These are phyloP conservation scores for Pao palembangensis DNA, from an alignment of 2,113 vertebrate species.

Conservation along the genomic window DNA sequence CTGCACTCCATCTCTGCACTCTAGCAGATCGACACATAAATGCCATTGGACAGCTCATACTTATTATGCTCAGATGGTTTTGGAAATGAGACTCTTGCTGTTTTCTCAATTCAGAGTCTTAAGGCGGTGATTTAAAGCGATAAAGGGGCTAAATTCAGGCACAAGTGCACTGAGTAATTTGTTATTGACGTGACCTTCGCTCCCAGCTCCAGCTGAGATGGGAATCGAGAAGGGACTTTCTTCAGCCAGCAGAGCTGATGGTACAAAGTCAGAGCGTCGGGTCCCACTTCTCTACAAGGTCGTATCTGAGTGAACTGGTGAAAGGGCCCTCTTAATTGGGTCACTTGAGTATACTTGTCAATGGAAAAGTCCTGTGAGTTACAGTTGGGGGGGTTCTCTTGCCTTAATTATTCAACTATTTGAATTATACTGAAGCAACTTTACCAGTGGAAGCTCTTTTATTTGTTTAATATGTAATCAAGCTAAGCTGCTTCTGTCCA, in stretches of 20 bases:
- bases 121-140: constrained; percentile 72
- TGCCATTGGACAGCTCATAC: constrained; percentile 73
- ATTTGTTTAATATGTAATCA: constrained; percentile 62
- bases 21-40: constrained; percentile 70
- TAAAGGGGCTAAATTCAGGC: constrained; percentile 66
- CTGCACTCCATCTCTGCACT: constrained; percentile 68
- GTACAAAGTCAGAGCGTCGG: constrained; percentile 21
- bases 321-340: constrained; percentile 50
- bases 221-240: constrained; percentile 43
- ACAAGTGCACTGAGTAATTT: constrained; percentile 57
- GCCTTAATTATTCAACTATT: neutral
- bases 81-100: constrained; percentile 73
- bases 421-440: constrained; percentile 34
- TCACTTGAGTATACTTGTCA: constrained; percentile 56
- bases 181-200: constrained; percentile 75
- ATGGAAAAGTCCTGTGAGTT: constrained; percentile 16
- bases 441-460: constrained; percentile 58
- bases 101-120: constrained; percentile 75
- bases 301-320: constrained; percentile 29
- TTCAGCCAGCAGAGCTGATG: constrained; percentile 39
- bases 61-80: constrained; percentile 78
- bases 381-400: too few relatives aligned
- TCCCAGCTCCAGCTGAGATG: constrained; percentile 47
- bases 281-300: constrained; percentile 32
- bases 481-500: constrained; percentile 41